A percentile compares a stretch with the other conserved stretches of the same genome.
phyloP scores from a whole-genome alignment of 2,797 vertebrate species.

The Miichthys miiuy region DNA sequence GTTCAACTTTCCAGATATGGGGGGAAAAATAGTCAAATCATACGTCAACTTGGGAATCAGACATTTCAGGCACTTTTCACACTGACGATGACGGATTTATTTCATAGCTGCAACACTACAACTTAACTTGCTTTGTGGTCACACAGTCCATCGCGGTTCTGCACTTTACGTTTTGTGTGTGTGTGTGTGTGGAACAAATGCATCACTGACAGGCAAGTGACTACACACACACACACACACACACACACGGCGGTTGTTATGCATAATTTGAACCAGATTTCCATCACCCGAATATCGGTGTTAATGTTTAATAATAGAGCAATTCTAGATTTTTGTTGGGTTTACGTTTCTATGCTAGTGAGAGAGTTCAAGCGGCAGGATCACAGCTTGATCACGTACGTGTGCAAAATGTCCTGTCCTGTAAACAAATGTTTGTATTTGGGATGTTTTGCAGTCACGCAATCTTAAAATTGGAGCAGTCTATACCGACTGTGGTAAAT shows the following conservation, averaged over 20 bases:
- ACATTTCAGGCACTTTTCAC: constrained; percentile 53
- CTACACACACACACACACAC: too few species aligned
- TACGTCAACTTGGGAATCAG: constrained; percentile 1
- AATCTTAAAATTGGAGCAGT: not conserved
- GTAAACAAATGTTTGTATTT: constrained; percentile 18
- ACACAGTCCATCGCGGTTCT: constrained; percentile 46
- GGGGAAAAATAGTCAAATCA: not conserved
- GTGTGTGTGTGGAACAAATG: constrained; percentile 20
- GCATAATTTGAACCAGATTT: constrained; percentile 36
- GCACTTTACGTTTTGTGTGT: constrained; percentile 65
- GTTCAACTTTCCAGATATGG: constrained; percentile 30
- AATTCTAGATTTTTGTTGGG: constrained; percentile 2
- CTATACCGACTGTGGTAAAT: not conserved
- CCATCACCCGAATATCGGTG: constrained; percentile 28
- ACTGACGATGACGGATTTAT: constrained; percentile 12
- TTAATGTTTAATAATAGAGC: constrained; percentile 18
- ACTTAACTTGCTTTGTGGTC: constrained; percentile 13
- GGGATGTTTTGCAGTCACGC: not conserved
- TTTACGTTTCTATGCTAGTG: constrained; percentile 4
- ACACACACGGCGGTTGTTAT: constrained; percentile 12
- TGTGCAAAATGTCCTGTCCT: constrained; percentile 7
- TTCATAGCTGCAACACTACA: constrained; percentile 30
- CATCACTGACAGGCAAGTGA: not conserved
- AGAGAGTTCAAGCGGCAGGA: not conserved
- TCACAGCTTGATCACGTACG: not conserved